Evolutionary conservation across 2,113 vertebrate species (phyloP).

Genomic region (Amphiprion ocellaris): DNA sequence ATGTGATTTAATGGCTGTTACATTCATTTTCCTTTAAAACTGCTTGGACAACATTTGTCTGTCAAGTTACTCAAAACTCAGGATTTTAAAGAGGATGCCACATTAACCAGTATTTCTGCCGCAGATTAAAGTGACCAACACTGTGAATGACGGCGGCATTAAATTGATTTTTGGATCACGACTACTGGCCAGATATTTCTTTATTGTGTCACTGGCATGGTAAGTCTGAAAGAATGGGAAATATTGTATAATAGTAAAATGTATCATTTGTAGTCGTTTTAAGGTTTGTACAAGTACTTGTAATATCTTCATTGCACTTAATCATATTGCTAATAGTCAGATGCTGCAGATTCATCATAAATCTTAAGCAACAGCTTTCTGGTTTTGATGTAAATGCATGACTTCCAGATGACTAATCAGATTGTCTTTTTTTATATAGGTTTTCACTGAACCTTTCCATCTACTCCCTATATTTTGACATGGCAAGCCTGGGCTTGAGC

Average conservation of each 20-base stretch:
- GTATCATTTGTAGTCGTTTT: too few species aligned
- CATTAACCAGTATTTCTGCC: neutral
- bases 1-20: too few species aligned
- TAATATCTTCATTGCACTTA: too few species aligned
- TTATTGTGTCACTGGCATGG: constrained; percentile 55
- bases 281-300: too few species aligned
- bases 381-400: too few species aligned
- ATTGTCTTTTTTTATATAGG: constrained; percentile 51
- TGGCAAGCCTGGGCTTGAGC: constrained; percentile 35
- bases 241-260: too few species aligned
- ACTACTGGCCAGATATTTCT: constrained; percentile 59
- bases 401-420: too few species aligned
- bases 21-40: too few species aligned
- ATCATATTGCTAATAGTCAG: too few species aligned
- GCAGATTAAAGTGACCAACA: constrained; percentile 49
- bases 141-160: constrained; percentile 39
- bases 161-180: constrained; percentile 53
- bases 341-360: neutral
- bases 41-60: too few species aligned
- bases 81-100: too few species aligned
- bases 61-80: too few species aligned
- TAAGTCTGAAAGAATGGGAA: constrained; percentile 12
- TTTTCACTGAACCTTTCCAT: constrained; percentile 64
- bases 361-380: neutral
- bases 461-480: constrained; percentile 51